phyloP scores from a whole-genome alignment of 2,113 vertebrate species.

The Triplophysa rosa region DNA sequence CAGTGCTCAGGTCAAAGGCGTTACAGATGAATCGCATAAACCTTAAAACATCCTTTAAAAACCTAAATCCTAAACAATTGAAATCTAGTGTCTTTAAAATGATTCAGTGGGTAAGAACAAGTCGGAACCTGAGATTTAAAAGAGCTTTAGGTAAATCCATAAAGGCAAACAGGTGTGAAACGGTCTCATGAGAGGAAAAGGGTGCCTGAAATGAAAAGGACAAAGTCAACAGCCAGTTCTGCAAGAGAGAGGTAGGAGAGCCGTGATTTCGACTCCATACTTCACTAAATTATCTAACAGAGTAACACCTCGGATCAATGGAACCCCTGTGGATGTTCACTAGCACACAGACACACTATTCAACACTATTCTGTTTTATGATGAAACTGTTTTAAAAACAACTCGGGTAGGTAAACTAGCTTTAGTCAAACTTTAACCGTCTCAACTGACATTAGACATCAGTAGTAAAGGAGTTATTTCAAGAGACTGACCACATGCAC shows the following conservation, averaged over 20 bases:
- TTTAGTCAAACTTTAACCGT: background rate
- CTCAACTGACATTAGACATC: background rate
- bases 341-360: conserved; percentile 21
- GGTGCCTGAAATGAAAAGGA: background rate
- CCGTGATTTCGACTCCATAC: conserved; percentile 10
- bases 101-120: conserved; percentile 32
- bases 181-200: conserved; percentile 25
- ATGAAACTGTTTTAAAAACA: background rate
- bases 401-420: no score
- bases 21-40: conserved; percentile 6
- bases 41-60: background rate
- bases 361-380: background rate
- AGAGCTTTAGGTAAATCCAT: conserved; percentile 35
- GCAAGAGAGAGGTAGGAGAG: background rate
- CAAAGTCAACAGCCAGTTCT: conserved; percentile 29
- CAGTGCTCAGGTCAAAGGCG: background rate
- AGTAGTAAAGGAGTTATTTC: background rate
- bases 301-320: conserved; percentile 18
- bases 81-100: conserved; percentile 19
- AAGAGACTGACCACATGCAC: background rate
- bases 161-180: conserved; percentile 34
- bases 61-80: conserved; percentile 5
- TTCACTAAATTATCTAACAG: conserved; percentile 28
- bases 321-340: conserved; percentile 13
- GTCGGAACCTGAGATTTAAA: conserved; percentile 43